Conservation (phyloP, 2,888 invertebrate species). For the Macrosoma leucophasiata region DNA sequence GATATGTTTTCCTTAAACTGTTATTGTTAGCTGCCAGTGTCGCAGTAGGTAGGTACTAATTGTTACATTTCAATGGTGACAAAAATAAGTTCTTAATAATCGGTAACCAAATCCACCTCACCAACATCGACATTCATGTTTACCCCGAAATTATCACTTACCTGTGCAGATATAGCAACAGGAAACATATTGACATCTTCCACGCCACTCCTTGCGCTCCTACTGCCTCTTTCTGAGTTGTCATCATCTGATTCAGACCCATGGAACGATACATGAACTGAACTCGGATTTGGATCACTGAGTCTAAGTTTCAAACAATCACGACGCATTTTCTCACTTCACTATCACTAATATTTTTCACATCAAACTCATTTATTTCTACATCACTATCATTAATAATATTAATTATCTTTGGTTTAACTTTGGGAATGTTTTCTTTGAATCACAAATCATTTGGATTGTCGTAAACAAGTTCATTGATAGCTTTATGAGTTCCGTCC, state of each 20-base stretch:
- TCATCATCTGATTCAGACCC: constrained; percentile 67
- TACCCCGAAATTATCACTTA: too few relatives aligned
- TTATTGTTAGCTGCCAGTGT: too few relatives aligned
- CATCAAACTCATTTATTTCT: too few relatives aligned
- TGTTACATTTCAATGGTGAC: too few relatives aligned
- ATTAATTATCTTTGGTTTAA: constrained; percentile 29
- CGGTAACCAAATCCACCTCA: too few relatives aligned
- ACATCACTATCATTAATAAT: too few relatives aligned
- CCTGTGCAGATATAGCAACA: constrained; percentile 45
- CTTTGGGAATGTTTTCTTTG: constrained; percentile 22
- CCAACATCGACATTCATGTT: too few relatives aligned
- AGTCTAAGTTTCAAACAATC: constrained; percentile 65
- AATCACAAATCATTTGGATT: constrained; percentile 1
- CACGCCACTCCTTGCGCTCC: constrained; percentile 38
- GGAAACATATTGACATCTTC: constrained; percentile 44
- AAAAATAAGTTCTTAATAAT: too few relatives aligned
- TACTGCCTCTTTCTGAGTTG: constrained; percentile 43
- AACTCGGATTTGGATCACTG: constrained; percentile 58
- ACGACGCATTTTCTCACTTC: constrained; percentile 54
- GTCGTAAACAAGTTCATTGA: too few relatives aligned
- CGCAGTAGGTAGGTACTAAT: too few relatives aligned
- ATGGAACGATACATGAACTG: constrained; percentile 49
- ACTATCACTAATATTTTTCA: constrained; percentile 27
- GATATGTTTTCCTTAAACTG: too few relatives aligned
- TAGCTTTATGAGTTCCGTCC: too few relatives aligned